Percentiles rank a stretch among this genome's conserved stretches.
phyloP scores from a whole-genome alignment of 2,113 vertebrate genomes.

The Eidolon helvum region DNA sequence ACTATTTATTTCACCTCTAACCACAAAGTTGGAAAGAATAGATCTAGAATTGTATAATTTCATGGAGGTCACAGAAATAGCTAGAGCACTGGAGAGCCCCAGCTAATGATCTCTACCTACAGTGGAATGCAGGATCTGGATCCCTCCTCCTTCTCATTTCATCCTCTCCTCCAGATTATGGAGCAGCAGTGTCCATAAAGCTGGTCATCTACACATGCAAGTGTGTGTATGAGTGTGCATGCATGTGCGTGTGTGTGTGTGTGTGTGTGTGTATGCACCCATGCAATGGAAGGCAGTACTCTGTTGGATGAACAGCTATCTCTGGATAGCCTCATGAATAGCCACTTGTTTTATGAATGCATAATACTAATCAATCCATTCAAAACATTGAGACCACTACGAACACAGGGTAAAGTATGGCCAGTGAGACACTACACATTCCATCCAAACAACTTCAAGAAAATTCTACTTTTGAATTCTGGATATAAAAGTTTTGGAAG shows the following conservation, averaged over 20 bases:
- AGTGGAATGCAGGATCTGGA: not conserved
- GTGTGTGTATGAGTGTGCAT: too few relatives aligned
- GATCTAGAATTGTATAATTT: not conserved
- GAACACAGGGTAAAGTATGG: not conserved
- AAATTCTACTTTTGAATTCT: not conserved
- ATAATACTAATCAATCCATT: not conserved
- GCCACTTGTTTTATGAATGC: not conserved
- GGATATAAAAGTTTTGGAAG: not conserved
- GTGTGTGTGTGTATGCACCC: not conserved
- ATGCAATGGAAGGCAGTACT: not conserved
- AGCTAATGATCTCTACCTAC: not conserved
- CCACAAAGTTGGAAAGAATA: not conserved
- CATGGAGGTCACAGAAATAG: not conserved
- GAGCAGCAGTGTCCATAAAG: not conserved
- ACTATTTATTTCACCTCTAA: not conserved
- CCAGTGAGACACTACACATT: not conserved
- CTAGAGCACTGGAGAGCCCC: not conserved
- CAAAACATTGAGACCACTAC: not conserved
- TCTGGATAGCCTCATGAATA: not conserved
- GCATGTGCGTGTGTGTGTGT: too few relatives aligned
- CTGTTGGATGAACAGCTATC: not conserved
- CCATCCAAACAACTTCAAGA: not conserved
- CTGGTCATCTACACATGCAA: not conserved
- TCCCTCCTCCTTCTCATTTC: not conserved
- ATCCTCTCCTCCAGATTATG: not conserved